Conservation (phyloP, 2,113 vertebrate genomes). For the Rissa tridactyla region DNA sequence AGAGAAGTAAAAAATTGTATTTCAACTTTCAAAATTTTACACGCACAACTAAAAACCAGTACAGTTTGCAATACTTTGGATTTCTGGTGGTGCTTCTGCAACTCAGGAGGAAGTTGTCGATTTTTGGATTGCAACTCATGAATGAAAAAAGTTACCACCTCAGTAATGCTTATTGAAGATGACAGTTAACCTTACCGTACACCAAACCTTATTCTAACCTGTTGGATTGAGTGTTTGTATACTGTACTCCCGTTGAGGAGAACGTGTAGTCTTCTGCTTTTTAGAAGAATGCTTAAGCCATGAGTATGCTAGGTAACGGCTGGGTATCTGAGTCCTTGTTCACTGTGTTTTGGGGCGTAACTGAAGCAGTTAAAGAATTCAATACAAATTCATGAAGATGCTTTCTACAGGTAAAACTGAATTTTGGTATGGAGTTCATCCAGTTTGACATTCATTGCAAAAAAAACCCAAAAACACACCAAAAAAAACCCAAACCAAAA, state of each 20-base stretch:
- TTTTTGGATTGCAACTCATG: background rate
- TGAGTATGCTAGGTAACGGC: background rate
- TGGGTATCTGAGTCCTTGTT: background rate
- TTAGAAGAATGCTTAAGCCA: background rate
- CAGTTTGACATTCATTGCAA: background rate
- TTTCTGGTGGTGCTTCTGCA: background rate
- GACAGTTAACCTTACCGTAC: background rate
- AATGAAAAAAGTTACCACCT: background rate
- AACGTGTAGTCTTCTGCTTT: background rate
- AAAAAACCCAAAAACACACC: background rate
- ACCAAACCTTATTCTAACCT: background rate
- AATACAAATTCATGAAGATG: background rate
- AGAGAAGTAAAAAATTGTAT: background rate
- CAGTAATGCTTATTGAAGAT: background rate
- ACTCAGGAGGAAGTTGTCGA: background rate
- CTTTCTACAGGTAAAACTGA: background rate
- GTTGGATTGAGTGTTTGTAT: background rate
- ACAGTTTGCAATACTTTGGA: background rate
- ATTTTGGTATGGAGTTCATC: background rate
- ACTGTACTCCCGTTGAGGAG: background rate
- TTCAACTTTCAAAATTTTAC: background rate
- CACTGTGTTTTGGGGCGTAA: background rate
- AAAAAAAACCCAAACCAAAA: background rate
- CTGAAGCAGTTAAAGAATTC: background rate
- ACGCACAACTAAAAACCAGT: background rate